These are phyloP conservation scores for Tetragonisca angustula DNA, from an alignment of 2,888 invertebrate species.

Conservation along the genomic window DNA sequence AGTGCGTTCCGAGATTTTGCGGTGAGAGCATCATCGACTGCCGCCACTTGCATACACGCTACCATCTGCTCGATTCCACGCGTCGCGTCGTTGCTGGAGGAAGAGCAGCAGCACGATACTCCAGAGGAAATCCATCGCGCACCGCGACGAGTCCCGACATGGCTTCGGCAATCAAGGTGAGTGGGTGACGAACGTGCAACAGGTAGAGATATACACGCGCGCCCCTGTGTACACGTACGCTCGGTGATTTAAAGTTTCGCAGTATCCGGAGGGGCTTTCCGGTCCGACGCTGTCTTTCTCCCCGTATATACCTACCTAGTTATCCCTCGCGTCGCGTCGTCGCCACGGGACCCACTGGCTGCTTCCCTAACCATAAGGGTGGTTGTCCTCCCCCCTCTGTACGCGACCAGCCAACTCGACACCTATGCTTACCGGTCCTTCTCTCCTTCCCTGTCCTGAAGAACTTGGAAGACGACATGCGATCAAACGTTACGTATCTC, in stretches of 20 bases:
- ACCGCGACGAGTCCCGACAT: conserved; percentile 61
- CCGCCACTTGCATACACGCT: background rate
- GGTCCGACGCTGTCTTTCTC: conserved; percentile 9
- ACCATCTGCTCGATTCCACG: background rate
- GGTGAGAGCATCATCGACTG: conserved; percentile 67
- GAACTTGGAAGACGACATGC: conserved; percentile 24
- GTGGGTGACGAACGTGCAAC: conserved; percentile 74
- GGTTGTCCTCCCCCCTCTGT: background rate
- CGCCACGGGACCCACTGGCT: conserved; percentile 23
- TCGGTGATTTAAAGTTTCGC: conserved; percentile 67
- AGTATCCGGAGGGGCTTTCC: conserved; percentile 45
- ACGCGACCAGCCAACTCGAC: conserved; percentile 27
- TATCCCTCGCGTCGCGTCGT: too few species aligned
- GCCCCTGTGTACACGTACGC: conserved; percentile 28
- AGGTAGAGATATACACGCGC: conserved; percentile 67
- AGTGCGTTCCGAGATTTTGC: conserved; percentile 79
- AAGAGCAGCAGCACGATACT: background rate
- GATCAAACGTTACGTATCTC: conserved; percentile 14
- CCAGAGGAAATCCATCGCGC: background rate
- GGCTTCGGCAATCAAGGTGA: conserved; percentile 75
- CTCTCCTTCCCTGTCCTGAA: conserved; percentile 20
- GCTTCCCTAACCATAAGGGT: background rate
- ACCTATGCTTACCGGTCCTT: conserved; percentile 1
- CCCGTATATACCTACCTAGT: background rate
- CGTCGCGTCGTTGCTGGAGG: background rate